Evolutionary conservation across 2,113 vertebrate species (phyloP).

Genomic region (Bathybates hornii): DNA sequence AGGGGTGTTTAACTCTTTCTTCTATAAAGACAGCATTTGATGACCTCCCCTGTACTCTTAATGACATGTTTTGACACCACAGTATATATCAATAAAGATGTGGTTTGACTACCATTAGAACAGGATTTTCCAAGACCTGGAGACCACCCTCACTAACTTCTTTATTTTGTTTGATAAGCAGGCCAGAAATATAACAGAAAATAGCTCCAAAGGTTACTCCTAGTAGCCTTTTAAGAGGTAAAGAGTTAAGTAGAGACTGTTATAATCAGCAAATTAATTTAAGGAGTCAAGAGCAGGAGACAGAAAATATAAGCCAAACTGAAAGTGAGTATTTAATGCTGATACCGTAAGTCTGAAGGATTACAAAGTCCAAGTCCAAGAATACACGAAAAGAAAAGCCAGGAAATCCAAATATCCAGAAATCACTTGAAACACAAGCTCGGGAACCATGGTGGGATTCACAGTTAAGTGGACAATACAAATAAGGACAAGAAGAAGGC

Average conservation of each 20-base stretch:
- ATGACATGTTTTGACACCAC: not conserved
- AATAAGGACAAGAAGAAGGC: not conserved
- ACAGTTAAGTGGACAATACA: not conserved
- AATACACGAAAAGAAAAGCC: not conserved
- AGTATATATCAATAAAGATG: not conserved
- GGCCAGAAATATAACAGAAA: not conserved
- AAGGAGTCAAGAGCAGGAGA: not conserved
- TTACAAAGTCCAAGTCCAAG: not conserved
- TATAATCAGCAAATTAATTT: not conserved
- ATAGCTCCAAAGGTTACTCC: not conserved
- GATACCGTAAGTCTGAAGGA: not conserved
- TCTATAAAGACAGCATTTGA: not conserved
- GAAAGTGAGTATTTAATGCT: not conserved
- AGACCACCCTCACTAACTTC: not conserved
- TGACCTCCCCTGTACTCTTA: not conserved
- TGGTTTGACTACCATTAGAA: not conserved
- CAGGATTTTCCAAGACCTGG: not conserved
- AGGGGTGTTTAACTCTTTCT: not conserved
- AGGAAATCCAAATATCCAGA: not conserved
- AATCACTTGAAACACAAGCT: not conserved
- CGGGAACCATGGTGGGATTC: not conserved
- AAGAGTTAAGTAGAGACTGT: not conserved
- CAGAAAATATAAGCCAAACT: not conserved
- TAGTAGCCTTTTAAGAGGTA: not conserved
- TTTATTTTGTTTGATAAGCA: not conserved